These are phyloP conservation scores for Eulithis prunata DNA, from an alignment of 2,888 invertebrate species.

Conservation along the genomic window DNA sequence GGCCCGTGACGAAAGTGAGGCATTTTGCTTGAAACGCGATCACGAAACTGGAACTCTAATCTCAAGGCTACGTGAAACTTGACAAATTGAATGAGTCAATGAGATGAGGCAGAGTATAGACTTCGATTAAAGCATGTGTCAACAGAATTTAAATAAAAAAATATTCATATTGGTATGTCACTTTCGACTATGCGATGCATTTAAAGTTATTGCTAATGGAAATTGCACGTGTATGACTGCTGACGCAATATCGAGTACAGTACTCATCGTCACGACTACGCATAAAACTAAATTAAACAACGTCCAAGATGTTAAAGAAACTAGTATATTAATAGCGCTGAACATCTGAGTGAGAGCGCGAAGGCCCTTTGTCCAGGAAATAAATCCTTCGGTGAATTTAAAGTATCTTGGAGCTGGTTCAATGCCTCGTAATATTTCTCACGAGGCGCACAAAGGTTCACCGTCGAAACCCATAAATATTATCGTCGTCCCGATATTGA, in stretches of 20 bases:
- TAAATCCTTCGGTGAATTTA: conserved; percentile 67
- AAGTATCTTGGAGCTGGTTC: conserved; percentile 60
- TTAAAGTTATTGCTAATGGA: conserved; percentile 47
- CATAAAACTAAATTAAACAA: neutral
- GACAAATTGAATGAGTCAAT: conserved; percentile 12
- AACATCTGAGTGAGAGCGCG: conserved; percentile 33
- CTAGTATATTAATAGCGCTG: conserved; percentile 25
- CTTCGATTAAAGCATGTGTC: conserved; percentile 5
- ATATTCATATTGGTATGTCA: conserved; percentile 10
- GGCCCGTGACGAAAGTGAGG: conserved; percentile 28
- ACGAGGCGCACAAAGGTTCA: conserved; percentile 62
- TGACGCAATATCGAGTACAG: conserved; percentile 44
- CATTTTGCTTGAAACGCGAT: conserved; percentile 21
- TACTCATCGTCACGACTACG: conserved; percentile 13
- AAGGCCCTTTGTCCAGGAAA: conserved; percentile 56
- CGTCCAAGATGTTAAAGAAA: conserved; percentile 1
- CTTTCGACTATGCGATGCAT: conserved; percentile 52
- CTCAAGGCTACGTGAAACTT: conserved; percentile 17
- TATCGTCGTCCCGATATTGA: conserved; percentile 70
- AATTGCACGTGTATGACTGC: conserved; percentile 60
- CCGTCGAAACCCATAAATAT: conserved; percentile 71
- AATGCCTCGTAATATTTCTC: conserved; percentile 67
- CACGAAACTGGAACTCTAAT: conserved; percentile 40
- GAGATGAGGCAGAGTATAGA: neutral
- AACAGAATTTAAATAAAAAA: conserved; percentile 47